These are phyloP conservation scores for Prietella phreatophila DNA, from an alignment of 2,113 vertebrate genomes.

Conservation along the genomic window DNA sequence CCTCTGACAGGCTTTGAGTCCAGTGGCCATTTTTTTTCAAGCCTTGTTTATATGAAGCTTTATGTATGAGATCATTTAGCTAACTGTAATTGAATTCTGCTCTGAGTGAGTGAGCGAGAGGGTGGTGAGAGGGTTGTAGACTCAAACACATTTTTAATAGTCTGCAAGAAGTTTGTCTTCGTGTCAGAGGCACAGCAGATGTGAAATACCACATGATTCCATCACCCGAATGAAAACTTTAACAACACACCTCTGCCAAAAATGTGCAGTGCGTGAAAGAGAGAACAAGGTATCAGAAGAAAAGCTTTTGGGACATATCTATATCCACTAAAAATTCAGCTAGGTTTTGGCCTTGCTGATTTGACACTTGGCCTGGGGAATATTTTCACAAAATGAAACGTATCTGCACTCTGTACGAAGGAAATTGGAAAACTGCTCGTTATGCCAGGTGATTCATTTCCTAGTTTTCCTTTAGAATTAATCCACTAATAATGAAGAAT, in stretches of 20 bases:
- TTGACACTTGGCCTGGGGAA: not conserved
- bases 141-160: constrained; percentile 34
- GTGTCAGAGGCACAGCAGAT: constrained; percentile 20
- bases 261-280: constrained; percentile 16
- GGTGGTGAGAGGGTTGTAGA: constrained; percentile 6
- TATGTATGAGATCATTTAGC: constrained; percentile 3
- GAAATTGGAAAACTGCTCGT: constrained; percentile 5
- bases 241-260: constrained; percentile 41
- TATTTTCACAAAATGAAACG: constrained; percentile 5
- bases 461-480: constrained; percentile 14
- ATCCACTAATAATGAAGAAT: constrained; percentile 47
- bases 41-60: not conserved
- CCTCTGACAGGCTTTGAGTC: not conserved
- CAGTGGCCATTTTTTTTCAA: not conserved
- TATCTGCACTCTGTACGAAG: not conserved
- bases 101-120: not conserved
- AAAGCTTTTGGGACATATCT: not conserved
- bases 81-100: not conserved
- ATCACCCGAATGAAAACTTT: constrained; percentile 42
- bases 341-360: not conserved
- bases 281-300: not conserved
- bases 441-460: constrained; percentile 13
- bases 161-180: constrained; percentile 32
- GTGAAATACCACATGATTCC: constrained; percentile 57
- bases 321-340: not conserved